Evolutionary conservation across 2,113 vertebrate species (phyloP), one percentile per base, ranked within the genome.

Genomic region (Tachysurus fulvidraco): DNA sequence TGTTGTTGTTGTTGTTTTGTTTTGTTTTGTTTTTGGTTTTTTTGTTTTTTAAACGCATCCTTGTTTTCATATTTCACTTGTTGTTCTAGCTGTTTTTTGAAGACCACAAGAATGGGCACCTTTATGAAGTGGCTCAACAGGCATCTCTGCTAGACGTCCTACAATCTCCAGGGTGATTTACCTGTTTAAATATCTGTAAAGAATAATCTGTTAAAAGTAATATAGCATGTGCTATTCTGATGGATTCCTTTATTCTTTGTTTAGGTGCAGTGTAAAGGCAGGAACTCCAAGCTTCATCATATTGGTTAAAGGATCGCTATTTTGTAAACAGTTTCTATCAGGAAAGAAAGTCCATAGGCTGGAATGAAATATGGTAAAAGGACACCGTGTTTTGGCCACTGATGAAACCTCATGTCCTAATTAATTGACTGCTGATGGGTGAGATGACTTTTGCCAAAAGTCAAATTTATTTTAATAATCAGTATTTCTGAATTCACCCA

Each of bases 81-180:
- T 87, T 25, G 54, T 87, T 83, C 19, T 90, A 99, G 98, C 85
- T 99, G 69, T 99, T 96, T 86, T 98, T 97, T 95, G 98, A 99
- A 92, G 97, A 98, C 86, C 94, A 92, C 44, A 93, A 94, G 57
- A 94, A 91, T 85, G 93, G 93, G 86, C 95, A 94, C 0, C 92
- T 98, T 2, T 94, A 97, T 65, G 83, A 93, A 86, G 93, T 98
- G 28, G 81, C 94, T 88, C 91, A 93, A 41, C 86, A 94, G 4
- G 93, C 76, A 12, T 93, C 96, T 0, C 94, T 99, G 90, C 93
- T 97, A 13, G 90, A 96, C 50, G 90, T 92, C 36, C 87, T 99
- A 83, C 96, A 97, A 89, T 96, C 97, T 50, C 79, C 95, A 92
- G 96, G 98, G 98, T 99, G 90, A 16, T 28, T 60, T 76, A 25